Conservation (phyloP, 2,113 vertebrate species). For the Glareola pratincola region DNA sequence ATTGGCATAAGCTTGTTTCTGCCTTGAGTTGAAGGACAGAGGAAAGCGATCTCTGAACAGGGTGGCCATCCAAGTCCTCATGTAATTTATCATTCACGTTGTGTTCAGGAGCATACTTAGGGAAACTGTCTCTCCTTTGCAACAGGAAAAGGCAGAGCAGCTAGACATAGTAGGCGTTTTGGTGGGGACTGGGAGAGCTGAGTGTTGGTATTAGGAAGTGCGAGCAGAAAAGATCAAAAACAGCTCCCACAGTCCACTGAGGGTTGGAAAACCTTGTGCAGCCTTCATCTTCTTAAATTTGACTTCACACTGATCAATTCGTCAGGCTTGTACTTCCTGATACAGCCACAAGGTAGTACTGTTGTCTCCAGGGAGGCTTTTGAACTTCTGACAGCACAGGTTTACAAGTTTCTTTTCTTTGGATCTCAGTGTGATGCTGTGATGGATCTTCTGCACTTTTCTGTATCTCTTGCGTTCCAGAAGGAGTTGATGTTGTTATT, state of each 20-base stretch:
- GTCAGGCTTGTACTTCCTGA: not conserved
- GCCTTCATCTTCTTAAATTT: not conserved
- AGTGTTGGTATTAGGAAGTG: not conserved
- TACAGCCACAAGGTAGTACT: not conserved
- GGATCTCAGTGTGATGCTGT: not conserved
- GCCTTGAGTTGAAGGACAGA: not conserved
- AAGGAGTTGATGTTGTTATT: not conserved
- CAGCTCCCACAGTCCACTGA: not conserved
- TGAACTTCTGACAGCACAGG: not conserved
- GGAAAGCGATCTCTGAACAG: not conserved
- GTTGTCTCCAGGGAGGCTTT: not conserved
- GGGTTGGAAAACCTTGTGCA: not conserved
- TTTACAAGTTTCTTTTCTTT: not conserved
- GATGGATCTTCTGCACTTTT: not conserved
- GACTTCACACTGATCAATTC: not conserved
- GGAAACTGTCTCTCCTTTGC: not conserved
- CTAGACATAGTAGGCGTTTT: not conserved
- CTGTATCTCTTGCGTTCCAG: not conserved
- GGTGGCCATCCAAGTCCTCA: not conserved
- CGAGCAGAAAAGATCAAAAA: not conserved
- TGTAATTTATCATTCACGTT: not conserved
- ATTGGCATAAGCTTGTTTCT: not conserved
- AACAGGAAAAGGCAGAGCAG: not conserved
- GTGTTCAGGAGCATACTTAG: not conserved
- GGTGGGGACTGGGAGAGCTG: not conserved